Evolutionary conservation across 2,888 invertebrate genomes (phyloP).

Genomic region (Ormyrus rosae): DNA sequence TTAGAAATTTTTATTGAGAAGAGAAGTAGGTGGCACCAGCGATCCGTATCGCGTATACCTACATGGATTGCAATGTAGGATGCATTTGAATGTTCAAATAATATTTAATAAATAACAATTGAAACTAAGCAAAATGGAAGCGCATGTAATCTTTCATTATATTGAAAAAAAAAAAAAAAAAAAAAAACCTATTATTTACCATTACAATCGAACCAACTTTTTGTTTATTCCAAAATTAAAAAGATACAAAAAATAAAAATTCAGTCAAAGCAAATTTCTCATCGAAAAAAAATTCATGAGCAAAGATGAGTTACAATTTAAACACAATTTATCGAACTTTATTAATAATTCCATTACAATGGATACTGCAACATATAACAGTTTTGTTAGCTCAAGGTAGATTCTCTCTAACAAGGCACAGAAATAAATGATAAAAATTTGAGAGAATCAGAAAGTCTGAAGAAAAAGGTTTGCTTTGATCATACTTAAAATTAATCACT

Average conservation of each 20-base stretch:
- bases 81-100: conserved; percentile 63
- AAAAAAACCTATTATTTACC: conserved; percentile 13
- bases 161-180: not conserved
- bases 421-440: conserved; percentile 53
- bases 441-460: conserved; percentile 51
- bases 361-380: conserved; percentile 47
- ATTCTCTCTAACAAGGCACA: conserved; percentile 49
- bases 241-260: not conserved
- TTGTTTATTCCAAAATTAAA: too few relatives aligned
- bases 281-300: conserved; percentile 24
- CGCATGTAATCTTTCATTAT: conserved; percentile 40
- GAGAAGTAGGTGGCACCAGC: conserved; percentile 58
- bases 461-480: conserved; percentile 40
- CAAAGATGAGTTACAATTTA: conserved; percentile 36
- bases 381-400: conserved; percentile 39
- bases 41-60: conserved; percentile 29
- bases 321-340: conserved; percentile 48
- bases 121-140: conserved; percentile 55
- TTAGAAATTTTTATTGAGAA: conserved; percentile 22
- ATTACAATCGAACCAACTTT: not conserved
- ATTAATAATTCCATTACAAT: conserved; percentile 51
- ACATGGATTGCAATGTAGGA: conserved; percentile 58
- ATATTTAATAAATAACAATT: conserved; percentile 63
- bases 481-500: conserved; percentile 39
- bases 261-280: conserved; percentile 12